These are phyloP conservation scores for Oligia latruncula DNA, from an alignment of 2,888 invertebrate species.

Conservation along the genomic window DNA sequence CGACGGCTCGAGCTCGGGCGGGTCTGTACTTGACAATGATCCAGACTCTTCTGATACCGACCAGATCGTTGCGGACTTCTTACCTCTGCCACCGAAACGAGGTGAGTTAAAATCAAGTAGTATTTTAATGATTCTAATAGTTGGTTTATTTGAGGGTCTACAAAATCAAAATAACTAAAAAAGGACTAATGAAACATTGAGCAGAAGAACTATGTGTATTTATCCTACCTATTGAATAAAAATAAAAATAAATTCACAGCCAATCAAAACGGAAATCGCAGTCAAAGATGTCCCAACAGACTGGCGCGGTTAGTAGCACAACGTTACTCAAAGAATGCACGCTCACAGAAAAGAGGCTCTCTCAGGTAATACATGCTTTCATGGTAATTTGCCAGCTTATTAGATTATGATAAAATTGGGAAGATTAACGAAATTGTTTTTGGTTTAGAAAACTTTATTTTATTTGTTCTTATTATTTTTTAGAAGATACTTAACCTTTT, in stretches of 20 bases:
- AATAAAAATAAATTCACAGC: conserved; percentile 62
- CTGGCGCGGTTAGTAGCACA: conserved; percentile 93
- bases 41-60: conserved; percentile 83
- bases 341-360: conserved; percentile 90
- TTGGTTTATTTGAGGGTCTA: neutral
- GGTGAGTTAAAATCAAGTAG: conserved; percentile 66
- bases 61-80: conserved; percentile 80
- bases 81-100: conserved; percentile 82
- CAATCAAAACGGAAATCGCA: conserved; percentile 81
- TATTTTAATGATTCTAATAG: neutral
- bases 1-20: conserved; percentile 79
- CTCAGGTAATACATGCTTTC: conserved; percentile 71
- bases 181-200: neutral
- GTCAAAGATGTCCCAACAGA: conserved; percentile 91
- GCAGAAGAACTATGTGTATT: neutral
- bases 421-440: neutral
- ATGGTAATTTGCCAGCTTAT: neutral
- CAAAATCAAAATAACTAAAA: neutral
- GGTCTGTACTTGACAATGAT: conserved; percentile 73
- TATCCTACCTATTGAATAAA: neutral
- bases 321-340: conserved; percentile 92
- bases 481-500: conserved; percentile 26
- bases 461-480: conserved; percentile 43
- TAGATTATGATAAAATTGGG: conserved; percentile 11
- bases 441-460: conserved; percentile 24